Evolutionary conservation across 1,140 invertebrate genomes (phyloP).

Genomic region (Bombus waltoni): DNA sequence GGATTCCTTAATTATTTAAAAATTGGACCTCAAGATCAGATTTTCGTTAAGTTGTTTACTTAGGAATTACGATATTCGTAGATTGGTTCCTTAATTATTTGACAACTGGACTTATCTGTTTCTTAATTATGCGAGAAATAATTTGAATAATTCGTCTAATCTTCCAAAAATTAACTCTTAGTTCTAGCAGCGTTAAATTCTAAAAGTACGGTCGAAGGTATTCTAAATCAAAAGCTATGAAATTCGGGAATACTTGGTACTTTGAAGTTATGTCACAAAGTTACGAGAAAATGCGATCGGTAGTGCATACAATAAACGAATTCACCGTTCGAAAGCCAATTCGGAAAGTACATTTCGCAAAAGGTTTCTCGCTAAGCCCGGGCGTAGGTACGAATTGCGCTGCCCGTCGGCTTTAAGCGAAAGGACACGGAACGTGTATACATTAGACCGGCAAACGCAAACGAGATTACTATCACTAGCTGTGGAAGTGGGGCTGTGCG

Average conservation of each 20-base stretch:
- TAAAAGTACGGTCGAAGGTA: neutral
- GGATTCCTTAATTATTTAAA: neutral
- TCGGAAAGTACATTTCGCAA: constrained; percentile 7
- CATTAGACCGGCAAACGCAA: constrained; percentile 31
- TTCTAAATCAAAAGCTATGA: neutral
- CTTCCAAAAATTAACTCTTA: neutral
- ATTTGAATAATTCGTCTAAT: too few relatives aligned
- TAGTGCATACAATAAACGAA: constrained; percentile 11
- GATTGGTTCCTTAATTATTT: neutral
- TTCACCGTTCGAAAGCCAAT: neutral
- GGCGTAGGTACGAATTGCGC: neutral
- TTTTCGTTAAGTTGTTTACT: too few relatives aligned
- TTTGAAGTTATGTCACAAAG: neutral
- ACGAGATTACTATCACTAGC: constrained; percentile 47
- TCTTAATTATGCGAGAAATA: too few relatives aligned
- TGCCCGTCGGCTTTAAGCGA: constrained; percentile 6
- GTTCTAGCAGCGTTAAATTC: too few relatives aligned
- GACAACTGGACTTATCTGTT: too few relatives aligned
- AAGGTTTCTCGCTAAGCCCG: neutral
- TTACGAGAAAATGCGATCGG: neutral
- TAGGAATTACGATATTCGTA: neutral
- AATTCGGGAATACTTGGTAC: neutral
- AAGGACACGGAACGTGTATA: constrained; percentile 26
- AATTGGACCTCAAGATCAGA: neutral
- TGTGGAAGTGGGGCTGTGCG: neutral